Evolutionary conservation across 2,888 invertebrate genomes (phyloP), one percentile per base, ranked within the genome.

Genomic region (Eilema depressum): DNA sequence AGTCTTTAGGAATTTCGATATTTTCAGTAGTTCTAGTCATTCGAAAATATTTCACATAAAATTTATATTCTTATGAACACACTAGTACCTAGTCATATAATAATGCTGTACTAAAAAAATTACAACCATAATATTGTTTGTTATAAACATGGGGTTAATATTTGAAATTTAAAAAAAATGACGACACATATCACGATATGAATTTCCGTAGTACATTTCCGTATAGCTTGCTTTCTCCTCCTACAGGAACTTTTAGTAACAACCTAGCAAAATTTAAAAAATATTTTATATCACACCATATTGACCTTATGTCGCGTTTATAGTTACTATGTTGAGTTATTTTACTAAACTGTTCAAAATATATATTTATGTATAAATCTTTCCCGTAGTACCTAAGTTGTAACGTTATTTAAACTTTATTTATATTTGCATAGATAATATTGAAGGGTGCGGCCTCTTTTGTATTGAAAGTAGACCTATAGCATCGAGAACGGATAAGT

Each of bases 151-250:
- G 7, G n/a, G n/a, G 8, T 53, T 53, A n/a, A 2, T 53, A 53
- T 53, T 59, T 14, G 17, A 14, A 26, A 28, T 0, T 14, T 59
- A 17, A 59, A 59, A 25, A 62, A 70, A 75, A 30, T 66, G 70
- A 71, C 75, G 67, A 84, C 79, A 89, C 89, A 89, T 89, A 91
- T 91, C 91, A 88, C 77, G 63, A 60, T 47, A 79, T 73, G 84
- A 89, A 87, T 89, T 88, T 88, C 71, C 68, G 80, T 56, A 61
- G 25, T 66, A 73, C 63, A 77, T 69, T 71, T 73, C 69, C 26
- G 37, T 59, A n/a, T n/a, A 25, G 41, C 28, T 66, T n/a, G 8
- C 59, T n/a, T 26, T 60, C n/a, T 47, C n/a, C 59, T 41, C n/a
- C 26, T 59, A 41, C 41, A 60, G 60, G 26, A 66, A 60, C 25